A percentile compares a stretch with the other conserved stretches of the same genome.
These are phyloP conservation scores for Lepus americanus DNA, from an alignment of 2,113 vertebrate species.

Conservation along the genomic window DNA sequence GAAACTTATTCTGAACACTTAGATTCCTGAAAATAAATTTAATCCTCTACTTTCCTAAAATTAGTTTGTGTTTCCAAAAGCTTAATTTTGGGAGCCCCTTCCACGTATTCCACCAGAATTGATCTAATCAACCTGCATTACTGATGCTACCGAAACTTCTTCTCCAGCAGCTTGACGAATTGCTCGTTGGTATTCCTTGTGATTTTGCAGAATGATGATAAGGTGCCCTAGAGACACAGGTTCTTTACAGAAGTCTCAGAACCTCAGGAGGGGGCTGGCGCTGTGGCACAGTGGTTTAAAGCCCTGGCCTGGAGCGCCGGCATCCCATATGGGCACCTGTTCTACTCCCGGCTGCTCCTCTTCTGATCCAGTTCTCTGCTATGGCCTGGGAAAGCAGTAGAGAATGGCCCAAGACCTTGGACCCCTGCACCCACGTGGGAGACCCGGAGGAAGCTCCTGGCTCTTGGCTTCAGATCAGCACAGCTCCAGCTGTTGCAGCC, in stretches of 20 bases:
- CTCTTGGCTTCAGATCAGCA: too few relatives aligned
- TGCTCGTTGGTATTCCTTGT: neutral
- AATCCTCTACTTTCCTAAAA: neutral
- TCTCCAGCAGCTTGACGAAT: neutral
- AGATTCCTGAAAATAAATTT: neutral
- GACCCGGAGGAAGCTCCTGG: too few relatives aligned
- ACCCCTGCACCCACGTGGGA: too few relatives aligned
- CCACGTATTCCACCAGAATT: neutral
- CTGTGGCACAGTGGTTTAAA: too few relatives aligned
- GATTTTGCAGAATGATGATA: neutral
- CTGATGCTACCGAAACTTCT: neutral
- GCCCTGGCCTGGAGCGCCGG: too few relatives aligned
- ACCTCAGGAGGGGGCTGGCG: neutral
- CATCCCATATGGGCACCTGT: too few relatives aligned
- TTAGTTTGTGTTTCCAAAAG: neutral
- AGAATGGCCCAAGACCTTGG: too few relatives aligned
- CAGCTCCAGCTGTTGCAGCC: too few relatives aligned
- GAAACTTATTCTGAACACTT: conserved; percentile 22
- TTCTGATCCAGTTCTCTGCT: too few relatives aligned
- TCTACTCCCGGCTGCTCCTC: too few relatives aligned
- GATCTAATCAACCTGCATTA: neutral
- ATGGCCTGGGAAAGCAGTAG: too few relatives aligned
- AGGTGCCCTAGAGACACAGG: neutral
- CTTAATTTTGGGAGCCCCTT: neutral
- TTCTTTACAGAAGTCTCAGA: neutral